Evolutionary conservation across 2,113 vertebrate genomes (phyloP), one percentile per base, ranked within the genome.

Genomic region (Sarotherodon lohbergeri): DNA sequence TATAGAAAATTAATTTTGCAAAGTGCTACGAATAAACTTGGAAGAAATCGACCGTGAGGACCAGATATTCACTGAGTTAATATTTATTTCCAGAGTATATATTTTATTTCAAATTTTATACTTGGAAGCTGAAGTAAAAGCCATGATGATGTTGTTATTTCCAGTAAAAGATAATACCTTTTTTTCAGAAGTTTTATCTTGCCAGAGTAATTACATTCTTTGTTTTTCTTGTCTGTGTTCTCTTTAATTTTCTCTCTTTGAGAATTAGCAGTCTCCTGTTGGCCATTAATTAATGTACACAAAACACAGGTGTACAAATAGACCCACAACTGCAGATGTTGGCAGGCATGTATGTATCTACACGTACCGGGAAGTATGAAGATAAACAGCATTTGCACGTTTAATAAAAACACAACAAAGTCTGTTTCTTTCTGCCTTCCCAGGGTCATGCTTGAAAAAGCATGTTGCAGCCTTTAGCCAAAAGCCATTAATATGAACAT

Each of bases 291-390:
- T 24, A 6, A 36, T 88, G 52, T 43, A 46, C 50, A 76, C 56
- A 86, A 36, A 90, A 43, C 63, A 59, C 82, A 84, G 76, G 78
- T 88, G 87, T 56, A 66, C 79, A 89, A 89, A 84, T 17, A 90
- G 22, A 85, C 22, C 50, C 19, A 11, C 39, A 81, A 66, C 34
- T 68, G 56, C 52, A 80, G 87, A 86, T 88, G 84, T 56, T 85
- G 78, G 61, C 71, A 56, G 24, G 13, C 43, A 80, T 24, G 32
- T 55, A 39, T 22, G 9, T 50, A 50, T n/a, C 46, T 29, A 78
- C 73, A 78, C 10, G 27, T 32, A 41, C 24, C 24, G 16, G 50
- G 1, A 59, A 82, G 48, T 43, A 55, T 82, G 61, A 43, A 85
- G 57, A 86, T 82, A 39, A 80, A 80, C 43, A 76, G 8, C 34